Evolutionary conservation across 2,797 vertebrate species (phyloP).

Genomic region (Pseudomugil tenellus): DNA sequence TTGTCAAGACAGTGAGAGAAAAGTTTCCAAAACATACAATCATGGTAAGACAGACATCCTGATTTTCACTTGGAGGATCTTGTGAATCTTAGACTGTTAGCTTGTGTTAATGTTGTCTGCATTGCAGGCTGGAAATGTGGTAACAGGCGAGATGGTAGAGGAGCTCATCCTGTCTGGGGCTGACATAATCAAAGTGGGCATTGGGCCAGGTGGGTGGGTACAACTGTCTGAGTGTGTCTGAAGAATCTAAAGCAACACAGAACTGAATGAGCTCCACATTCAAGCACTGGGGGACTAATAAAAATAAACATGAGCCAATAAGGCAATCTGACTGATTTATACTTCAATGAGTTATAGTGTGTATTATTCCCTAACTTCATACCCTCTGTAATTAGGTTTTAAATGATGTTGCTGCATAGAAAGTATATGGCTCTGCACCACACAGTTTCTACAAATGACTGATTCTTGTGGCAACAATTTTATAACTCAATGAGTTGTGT

Average conservation of each 20-base stretch:
- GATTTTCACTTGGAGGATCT: not conserved
- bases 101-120: slow-evolving; percentile 6
- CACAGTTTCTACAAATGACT: no score
- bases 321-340: not conserved
- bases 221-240: not conserved
- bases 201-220: slow-evolving; percentile 91
- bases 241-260: not conserved
- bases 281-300: not conserved
- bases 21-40: slow-evolving; percentile 95
- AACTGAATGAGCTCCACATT: not conserved
- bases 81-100: not conserved
- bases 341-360: not conserved
- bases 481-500: slow-evolving; percentile 12
- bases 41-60: slow-evolving; percentile 85
- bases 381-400: not conserved
- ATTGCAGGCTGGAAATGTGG: slow-evolving; percentile 94
- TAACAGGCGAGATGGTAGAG: slow-evolving; percentile 99
- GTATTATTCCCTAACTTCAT: not conserved
- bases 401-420: no score
- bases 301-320: not conserved
- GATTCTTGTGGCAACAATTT: no score
- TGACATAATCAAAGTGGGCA: slow-evolving; percentile 99
- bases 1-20: slow-evolving; percentile 91
- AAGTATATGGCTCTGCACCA: no score
- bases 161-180: slow-evolving; percentile 97